Percentiles rank a stretch among this genome's conserved stretches.
These are phyloP conservation scores for Elegia similella DNA, from an alignment of 2,888 invertebrate genomes.

Conservation along the genomic window DNA sequence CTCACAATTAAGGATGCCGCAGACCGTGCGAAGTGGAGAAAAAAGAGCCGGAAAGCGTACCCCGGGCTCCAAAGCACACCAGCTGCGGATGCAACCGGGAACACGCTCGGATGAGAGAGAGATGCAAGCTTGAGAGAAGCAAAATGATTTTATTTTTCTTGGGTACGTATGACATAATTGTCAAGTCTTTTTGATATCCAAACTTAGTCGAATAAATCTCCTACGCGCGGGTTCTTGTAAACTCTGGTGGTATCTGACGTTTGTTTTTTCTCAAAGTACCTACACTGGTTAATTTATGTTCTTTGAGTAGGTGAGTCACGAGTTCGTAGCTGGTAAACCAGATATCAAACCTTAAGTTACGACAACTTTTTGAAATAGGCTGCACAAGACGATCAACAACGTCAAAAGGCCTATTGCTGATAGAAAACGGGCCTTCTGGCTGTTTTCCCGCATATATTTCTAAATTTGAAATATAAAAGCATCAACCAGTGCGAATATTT, in stretches of 20 bases:
- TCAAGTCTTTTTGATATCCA: no score
- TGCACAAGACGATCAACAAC: no score
- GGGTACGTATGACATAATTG: no score
- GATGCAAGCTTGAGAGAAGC: no score
- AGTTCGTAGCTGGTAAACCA: slow-evolving; percentile 19
- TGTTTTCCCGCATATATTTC: slow-evolving; percentile 27
- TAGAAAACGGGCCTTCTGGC: slow-evolving; percentile 20
- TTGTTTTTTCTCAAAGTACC: no score
- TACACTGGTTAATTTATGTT: no score
- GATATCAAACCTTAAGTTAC: slow-evolving; percentile 21
- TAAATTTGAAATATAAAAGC: slow-evolving; percentile 21
- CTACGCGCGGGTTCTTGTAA: neutral
- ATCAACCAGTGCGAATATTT: slow-evolving; percentile 14
- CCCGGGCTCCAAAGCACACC: no score
- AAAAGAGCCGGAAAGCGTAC: no score
- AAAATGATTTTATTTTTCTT: slow-evolving; percentile 16
- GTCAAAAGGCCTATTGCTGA: slow-evolving; percentile 24
- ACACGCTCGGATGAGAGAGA: no score
- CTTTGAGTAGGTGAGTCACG: neutral
- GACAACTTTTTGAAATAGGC: slow-evolving; percentile 1
- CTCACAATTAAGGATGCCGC: no score
- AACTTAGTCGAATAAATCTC: neutral
- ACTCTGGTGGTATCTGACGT: neutral
- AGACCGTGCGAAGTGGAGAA: no score
- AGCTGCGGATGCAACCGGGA: no score